Evolutionary conservation across 2,888 invertebrate genomes (phyloP), one percentile per base, ranked within the genome.

Genomic region (Celastrina argiolus): DNA sequence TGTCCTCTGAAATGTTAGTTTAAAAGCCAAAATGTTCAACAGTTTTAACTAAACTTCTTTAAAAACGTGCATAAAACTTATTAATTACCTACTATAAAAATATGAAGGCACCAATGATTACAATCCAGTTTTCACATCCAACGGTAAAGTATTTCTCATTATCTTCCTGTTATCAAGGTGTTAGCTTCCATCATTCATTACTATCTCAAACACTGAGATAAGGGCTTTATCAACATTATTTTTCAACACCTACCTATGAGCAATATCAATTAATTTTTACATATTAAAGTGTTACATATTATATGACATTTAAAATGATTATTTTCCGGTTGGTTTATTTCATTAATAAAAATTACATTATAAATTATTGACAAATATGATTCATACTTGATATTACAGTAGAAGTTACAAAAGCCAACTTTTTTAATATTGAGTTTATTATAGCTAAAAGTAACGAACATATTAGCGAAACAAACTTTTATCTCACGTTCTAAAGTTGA

Each of bases 131-230:
- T 18, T 61, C 5, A 39, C 22, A 36, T 39, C 14, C 34, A 59
- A 10, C 12, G 45, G 65, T 67, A 64, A 65, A 51, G 66, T 67
- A 67, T 67, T 65, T 68, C 67, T 67, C 66, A 68, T 74, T 78
- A 78, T 78, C 78, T 72, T 45, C 56, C 12, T 66, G 69, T 79
- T 85, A 85, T 85, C 85, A 79, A 70, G 73, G 70, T 74, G 70
- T 77, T 76, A 69, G 74, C 74, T 79, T 74, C 78, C 80, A 86
- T 85, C 85, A 84, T 74, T 83, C 83, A 82, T 75, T 67, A 76
- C 83, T 87, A 87, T 87, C 87, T 79, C 70, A 71, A 81, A 76
- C 72, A 73, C 70, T 66, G 70, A 76, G 82, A 81, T 81, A 82
- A 79, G 77, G 71, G 72, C 73, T 70, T 69, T 73, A 72, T 67